phyloP scores from a whole-genome alignment of 2,888 invertebrate species.

The Choristoneura rosaceana region DNA sequence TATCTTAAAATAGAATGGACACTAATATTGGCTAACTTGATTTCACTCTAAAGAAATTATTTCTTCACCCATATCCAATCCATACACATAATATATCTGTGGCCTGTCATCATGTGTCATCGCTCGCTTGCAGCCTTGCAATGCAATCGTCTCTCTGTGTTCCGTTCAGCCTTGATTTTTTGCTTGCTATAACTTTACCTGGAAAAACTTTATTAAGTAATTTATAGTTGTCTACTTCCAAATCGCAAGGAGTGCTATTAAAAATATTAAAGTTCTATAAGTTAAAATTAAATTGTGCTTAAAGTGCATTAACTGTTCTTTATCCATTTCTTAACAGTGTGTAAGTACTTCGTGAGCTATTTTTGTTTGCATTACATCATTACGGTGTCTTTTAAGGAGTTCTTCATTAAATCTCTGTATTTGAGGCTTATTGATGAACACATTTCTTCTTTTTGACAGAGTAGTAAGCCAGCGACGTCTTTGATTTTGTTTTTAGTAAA shows the following conservation, averaged over 20 bases:
- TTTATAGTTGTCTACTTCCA: neutral
- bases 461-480: constrained; percentile 50
- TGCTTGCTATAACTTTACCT: neutral
- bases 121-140: too few relatives aligned
- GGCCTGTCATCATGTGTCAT: too few relatives aligned
- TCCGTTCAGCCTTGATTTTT: neutral
- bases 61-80: too few relatives aligned
- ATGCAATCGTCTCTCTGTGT: too few relatives aligned
- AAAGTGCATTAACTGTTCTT: neutral
- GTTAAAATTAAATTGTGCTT: neutral
- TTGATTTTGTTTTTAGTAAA: constrained; percentile 49
- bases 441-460: constrained; percentile 70
- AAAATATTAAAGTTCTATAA: neutral
- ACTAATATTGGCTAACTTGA: too few relatives aligned
- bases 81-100: too few relatives aligned
- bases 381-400: constrained; percentile 35
- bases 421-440: constrained; percentile 45
- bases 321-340: constrained; percentile 2
- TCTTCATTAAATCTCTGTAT: constrained; percentile 31
- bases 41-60: too few relatives aligned
- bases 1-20: too few relatives aligned
- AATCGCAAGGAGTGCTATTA: neutral
- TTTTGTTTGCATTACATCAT: constrained; percentile 74
- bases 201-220: neutral
- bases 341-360: constrained; percentile 54